Evolutionary conservation across 2,797 vertebrate genomes (phyloP).

Genomic region (Halcyon smyrnensis): DNA sequence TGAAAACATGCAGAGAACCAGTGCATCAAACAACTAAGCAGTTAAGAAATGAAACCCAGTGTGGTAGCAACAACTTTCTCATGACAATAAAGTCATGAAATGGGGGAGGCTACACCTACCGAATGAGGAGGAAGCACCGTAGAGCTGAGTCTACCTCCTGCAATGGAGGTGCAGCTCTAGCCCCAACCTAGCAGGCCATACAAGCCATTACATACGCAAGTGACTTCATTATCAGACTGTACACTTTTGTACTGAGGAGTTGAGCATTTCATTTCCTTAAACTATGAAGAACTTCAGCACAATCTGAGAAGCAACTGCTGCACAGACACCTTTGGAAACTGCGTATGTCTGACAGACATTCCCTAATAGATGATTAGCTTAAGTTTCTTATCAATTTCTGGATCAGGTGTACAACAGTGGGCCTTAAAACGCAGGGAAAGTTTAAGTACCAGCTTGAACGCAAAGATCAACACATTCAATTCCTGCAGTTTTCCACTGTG

Average conservation of each 20-base stretch:
- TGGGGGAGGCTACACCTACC: not conserved
- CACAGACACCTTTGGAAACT: not conserved
- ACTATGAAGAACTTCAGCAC: not conserved
- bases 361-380: not conserved
- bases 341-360: not conserved
- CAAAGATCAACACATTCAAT: not conserved
- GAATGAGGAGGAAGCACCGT: accelerated
- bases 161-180: accelerated
- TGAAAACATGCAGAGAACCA: not conserved
- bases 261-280: not conserved
- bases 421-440: not conserved
- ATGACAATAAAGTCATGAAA: not conserved
- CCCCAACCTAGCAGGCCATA: not conserved
- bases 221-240: not conserved
- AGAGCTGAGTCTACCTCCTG: not conserved
- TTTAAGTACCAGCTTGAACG: not conserved
- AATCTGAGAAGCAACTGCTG: not conserved
- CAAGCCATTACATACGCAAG: not conserved
- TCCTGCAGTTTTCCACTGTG: not conserved
- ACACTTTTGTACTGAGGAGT: not conserved
- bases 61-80: not conserved
- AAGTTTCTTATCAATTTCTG: not conserved
- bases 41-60: not conserved
- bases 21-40: not conserved
- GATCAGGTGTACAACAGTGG: not conserved